Conservation (phyloP, 2,888 invertebrate genomes). For the Thelaira solivaga region DNA sequence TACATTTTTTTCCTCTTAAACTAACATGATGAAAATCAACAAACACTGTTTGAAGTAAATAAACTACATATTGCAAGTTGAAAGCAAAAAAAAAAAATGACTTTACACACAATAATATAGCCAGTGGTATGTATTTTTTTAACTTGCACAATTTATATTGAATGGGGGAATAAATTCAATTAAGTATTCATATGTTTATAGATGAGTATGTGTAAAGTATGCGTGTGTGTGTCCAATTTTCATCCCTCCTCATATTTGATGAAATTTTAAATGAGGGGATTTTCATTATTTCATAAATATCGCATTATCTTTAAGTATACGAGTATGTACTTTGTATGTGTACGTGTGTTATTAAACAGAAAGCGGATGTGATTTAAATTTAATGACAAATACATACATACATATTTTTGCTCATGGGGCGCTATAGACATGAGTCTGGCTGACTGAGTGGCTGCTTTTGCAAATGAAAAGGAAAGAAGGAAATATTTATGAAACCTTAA, state of each 20-base stretch:
- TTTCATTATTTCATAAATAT: slow-evolving; percentile 17
- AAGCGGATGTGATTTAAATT: slow-evolving; percentile 57
- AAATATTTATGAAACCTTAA: slow-evolving; percentile 1
- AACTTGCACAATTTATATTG: slow-evolving; percentile 24
- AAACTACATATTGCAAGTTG: not conserved
- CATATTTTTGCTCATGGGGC: not conserved
- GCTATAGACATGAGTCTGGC: not conserved
- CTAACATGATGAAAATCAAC: not conserved
- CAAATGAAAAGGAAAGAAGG: not conserved
- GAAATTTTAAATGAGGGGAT: slow-evolving; percentile 5
- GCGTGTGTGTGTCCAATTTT: too few species aligned
- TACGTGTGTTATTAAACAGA: slow-evolving; percentile 10
- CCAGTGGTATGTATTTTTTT: not conserved
- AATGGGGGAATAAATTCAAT: slow-evolving; percentile 52
- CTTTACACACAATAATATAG: not conserved
- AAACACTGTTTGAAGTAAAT: not conserved
- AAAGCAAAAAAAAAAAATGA: too few species aligned
- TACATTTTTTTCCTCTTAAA: not conserved
- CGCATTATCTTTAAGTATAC: not conserved
- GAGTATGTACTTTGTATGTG: not conserved
- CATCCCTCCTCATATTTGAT: too few species aligned
- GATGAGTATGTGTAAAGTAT: not conserved
- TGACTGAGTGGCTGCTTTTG: not conserved
- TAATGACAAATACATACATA: slow-evolving; percentile 14
- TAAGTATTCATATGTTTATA: slow-evolving; percentile 30